phyloP scores from a whole-genome alignment of 2,797 vertebrate species.

The Lagothrix lagotricha region DNA sequence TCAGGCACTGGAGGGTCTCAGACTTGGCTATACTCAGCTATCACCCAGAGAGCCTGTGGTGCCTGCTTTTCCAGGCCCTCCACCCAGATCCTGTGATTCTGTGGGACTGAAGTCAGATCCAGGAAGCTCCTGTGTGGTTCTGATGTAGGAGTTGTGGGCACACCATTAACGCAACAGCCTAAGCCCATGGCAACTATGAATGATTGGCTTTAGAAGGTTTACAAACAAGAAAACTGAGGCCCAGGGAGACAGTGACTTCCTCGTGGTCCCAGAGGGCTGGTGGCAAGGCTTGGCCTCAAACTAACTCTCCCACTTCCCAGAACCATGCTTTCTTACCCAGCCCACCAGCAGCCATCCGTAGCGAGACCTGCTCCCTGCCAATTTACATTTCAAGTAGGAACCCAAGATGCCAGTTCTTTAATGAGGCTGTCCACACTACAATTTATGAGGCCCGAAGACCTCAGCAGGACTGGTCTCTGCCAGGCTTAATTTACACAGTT shows the following conservation, averaged over 20 bases:
- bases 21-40: not conserved
- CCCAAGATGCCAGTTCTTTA: conserved; percentile 79
- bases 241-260: not conserved
- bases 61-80: not conserved
- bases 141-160: not conserved
- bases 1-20: not conserved
- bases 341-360: not conserved
- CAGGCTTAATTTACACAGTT: conserved; percentile 83
- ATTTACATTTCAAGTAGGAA: conserved; percentile 71
- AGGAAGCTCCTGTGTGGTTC: not conserved
- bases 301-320: not conserved
- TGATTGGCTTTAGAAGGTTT: not conserved
- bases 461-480: conserved; percentile 79
- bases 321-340: not conserved
- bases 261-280: not conserved
- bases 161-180: rapidly evolving
- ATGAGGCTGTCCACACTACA: conserved; percentile 81
- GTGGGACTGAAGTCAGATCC: not conserved
- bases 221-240: not conserved
- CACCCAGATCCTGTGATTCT: not conserved
- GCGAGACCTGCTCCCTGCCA: not conserved
- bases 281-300: not conserved
- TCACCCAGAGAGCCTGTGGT: not conserved
- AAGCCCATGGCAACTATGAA: not conserved
- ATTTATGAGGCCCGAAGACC: conserved; percentile 81